phyloP scores from a whole-genome alignment of 1,140 invertebrate genomes.

The Procambarus virginalis region DNA sequence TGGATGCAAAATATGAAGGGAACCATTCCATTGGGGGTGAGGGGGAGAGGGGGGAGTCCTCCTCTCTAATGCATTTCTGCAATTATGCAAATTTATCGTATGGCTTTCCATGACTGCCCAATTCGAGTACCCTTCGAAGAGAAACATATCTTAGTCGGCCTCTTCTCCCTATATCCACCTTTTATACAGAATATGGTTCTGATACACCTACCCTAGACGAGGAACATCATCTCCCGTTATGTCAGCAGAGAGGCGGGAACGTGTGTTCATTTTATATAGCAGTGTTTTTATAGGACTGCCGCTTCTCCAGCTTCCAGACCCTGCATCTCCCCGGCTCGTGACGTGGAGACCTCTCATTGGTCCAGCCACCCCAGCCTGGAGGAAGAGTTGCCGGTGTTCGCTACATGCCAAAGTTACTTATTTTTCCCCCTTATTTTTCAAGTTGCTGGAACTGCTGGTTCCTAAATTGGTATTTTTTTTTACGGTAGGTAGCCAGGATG shows the following conservation, averaged over 20 bases:
- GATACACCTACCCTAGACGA: neutral
- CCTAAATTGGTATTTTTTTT: slow-evolving; percentile 13
- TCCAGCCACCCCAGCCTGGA: neutral
- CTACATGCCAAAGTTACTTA: neutral
- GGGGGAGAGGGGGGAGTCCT: too few relatives aligned
- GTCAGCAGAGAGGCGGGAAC: neutral
- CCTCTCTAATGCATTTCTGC: slow-evolving; percentile 8
- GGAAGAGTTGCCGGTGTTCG: neutral
- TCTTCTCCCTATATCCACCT: neutral
- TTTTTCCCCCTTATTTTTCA: neutral
- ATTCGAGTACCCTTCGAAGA: neutral
- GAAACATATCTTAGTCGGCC: neutral
- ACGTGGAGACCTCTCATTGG: slow-evolving; percentile 19
- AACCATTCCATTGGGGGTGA: neutral
- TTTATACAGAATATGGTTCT: neutral
- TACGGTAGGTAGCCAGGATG: slow-evolving; percentile 8
- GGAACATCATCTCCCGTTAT: neutral
- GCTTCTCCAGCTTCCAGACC: neutral
- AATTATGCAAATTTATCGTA: slow-evolving; percentile 36
- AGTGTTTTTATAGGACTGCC: neutral
- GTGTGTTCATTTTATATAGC: neutral
- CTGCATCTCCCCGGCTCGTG: neutral
- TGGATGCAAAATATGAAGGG: slow-evolving; percentile 13
- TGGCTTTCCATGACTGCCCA: neutral
- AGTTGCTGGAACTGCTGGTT: neutral